Evolutionary conservation across 2,888 invertebrate genomes (phyloP), one percentile per base, ranked within the genome.

Genomic region (Theristus sp.): DNA sequence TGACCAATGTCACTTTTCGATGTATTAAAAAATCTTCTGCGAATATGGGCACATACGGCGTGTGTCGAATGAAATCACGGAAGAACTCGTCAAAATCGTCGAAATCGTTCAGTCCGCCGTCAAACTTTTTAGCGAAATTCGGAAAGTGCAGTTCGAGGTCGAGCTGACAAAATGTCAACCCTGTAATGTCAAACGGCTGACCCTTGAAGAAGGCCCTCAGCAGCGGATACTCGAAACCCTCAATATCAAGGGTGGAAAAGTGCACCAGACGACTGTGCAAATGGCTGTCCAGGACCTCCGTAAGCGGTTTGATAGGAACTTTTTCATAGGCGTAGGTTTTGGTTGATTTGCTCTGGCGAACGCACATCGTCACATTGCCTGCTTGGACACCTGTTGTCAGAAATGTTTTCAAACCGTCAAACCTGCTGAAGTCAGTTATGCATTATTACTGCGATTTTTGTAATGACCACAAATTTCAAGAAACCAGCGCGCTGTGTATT

Each of bases 211-310:
- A 6, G 17, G n/a, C 54, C 27, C 13, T 54, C 17, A 54, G 54
- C 26, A 54, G 24, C 54, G 54, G 54, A 28, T 54, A 54, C 27
- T 54, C 54, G 54, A 54, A 54, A 13, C 59, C 59, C 27, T 59
- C 59, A 6, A 59, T 54, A 31, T 59, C 59, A 10, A 59, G 28
- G 2, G 59, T 59, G 20, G 46, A 52, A 2, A 59, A 31, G n/a
- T 59, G 55, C 3, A 59, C 24, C 22, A 27, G 24, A 22, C 55
- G 30, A 24, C 20, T 26, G 20, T 52, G 22, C 26, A 59, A 2
- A 24, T 38, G 26, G 3, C 25, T 10, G 20, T 59, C 55, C 28
- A 59, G 38, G 2, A 55, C 22, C 53, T 27, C 31, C 6, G 24
- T 3, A 17, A 56, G 6, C 26, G 56, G 56, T 6, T 17, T 2